Base-by-base conservation (phyloP, 1,140 invertebrate species). In the Paracyclopina nana region DNA sequence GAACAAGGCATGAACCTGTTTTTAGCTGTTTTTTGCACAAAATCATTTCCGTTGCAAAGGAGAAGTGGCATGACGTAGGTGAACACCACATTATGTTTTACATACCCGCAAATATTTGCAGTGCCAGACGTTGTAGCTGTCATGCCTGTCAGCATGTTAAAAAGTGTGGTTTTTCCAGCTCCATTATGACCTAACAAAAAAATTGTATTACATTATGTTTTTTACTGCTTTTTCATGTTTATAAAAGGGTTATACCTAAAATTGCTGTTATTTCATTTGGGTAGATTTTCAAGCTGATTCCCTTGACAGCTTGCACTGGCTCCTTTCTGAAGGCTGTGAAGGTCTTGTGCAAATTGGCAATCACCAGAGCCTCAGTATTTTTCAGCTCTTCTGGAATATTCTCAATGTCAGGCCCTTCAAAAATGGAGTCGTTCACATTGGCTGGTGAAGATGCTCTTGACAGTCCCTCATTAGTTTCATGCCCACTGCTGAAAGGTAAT, bases 151-250 rank as follows among this genome's bases (percentile, higher is more conserved):
- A 91, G 62, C 55, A 91, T 82, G 57, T 85, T 85, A 59, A 86
- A 80, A 1, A 84, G 63, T 0, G 81, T 84, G 1, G 81, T 82
- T 64, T 85, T 86, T 1, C 82, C 82, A 2, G 86, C 84, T 0
- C 85, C 85, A 62, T 90, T 90, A 60, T 87, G 85, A 0, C 85
- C 86, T n/a, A n/a, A n/a, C n/a, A n/a, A n/a, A n/a, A n/a, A n/a
- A n/a, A n/a, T n/a, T n/a, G n/a, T n/a, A n/a, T n/a, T n/a, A n/a
- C n/a, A n/a, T n/a, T n/a, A n/a, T n/a, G n/a, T n/a, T n/a, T n/a
- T n/a, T n/a, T n/a, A n/a, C n/a, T n/a, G n/a, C n/a, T n/a, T n/a
- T n/a, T n/a, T n/a, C n/a, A n/a, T n/a, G n/a, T n/a, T n/a, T n/a
- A n/a, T n/a, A n/a, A n/a, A n/a, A n/a, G n/a, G n/a, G n/a, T n/a